Conservation (phyloP, 2,888 invertebrate genomes). For the Sericinus montela region DNA sequence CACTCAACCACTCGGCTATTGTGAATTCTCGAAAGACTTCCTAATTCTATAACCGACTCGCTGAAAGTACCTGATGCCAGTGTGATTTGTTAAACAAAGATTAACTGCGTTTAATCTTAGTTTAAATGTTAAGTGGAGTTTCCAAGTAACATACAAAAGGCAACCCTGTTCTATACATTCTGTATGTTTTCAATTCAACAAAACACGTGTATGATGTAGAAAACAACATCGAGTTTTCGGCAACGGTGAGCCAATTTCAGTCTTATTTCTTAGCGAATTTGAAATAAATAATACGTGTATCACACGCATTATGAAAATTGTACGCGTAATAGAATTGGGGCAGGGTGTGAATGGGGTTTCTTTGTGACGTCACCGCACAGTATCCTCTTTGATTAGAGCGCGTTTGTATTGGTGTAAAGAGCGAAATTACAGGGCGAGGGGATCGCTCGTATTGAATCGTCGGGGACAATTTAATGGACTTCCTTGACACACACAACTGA, state of each 20-base stretch:
- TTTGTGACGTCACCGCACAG: conserved; percentile 1
- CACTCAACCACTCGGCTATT: too few species aligned
- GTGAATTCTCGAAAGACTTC: too few species aligned
- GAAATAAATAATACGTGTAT: not conserved
- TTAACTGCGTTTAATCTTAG: too few species aligned
- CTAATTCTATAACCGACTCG: too few species aligned
- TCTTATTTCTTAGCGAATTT: not conserved
- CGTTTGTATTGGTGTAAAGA: conserved; percentile 4
- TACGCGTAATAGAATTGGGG: not conserved
- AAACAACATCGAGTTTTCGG: not conserved
- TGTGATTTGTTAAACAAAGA: too few species aligned
- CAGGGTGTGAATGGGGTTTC: conserved; percentile 2
- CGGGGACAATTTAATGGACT: conserved; percentile 10
- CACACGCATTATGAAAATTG: not conserved
- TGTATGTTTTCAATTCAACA: not conserved
- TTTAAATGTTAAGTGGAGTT: too few species aligned
- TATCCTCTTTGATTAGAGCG: conserved; percentile 5
- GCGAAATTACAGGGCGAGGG: not conserved
- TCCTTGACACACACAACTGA: not conserved
- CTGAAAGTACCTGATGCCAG: too few species aligned
- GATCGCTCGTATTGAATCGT: conserved; percentile 1
- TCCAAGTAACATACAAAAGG: not conserved
- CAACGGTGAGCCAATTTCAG: not conserved
- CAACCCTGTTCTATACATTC: not conserved
- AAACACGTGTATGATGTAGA: not conserved